phyloP scores from a whole-genome alignment of 2,113 vertebrate species.

The Anhinga rufa region DNA sequence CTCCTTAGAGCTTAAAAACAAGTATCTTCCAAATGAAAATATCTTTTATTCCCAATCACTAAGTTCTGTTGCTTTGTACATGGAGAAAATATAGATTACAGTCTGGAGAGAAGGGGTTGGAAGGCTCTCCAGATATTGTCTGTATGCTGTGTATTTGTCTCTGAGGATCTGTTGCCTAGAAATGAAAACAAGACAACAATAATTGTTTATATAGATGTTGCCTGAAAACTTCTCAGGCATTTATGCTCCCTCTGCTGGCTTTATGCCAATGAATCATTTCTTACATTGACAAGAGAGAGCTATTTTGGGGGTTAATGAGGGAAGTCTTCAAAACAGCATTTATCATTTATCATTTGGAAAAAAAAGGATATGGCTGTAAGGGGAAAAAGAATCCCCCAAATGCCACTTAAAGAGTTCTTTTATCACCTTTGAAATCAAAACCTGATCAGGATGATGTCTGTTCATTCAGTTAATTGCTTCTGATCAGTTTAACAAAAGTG shows the following conservation, averaged over 20 bases:
- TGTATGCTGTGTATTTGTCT: background rate
- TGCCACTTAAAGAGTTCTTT: background rate
- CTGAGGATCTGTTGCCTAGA: slow-evolving; percentile 40
- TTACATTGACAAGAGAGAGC: background rate
- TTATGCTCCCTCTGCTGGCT: background rate
- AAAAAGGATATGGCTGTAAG: background rate
- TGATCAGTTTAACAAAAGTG: background rate
- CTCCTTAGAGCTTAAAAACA: background rate
- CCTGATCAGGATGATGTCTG: background rate
- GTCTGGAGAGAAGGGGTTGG: background rate
- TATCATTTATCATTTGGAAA: background rate
- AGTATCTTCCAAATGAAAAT: background rate
- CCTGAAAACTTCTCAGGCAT: background rate
- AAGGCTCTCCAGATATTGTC: slow-evolving; percentile 4
- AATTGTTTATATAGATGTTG: slow-evolving; percentile 27
- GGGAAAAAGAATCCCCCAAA: background rate
- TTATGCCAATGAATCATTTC: background rate
- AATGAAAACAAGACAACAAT: slow-evolving; percentile 48
- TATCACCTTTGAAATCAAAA: background rate
- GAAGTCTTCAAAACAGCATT: background rate
- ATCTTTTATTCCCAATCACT: background rate
- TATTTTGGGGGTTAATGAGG: background rate
- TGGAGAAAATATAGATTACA: background rate
- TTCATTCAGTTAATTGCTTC: background rate
- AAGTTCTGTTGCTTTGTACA: background rate